phyloP scores from a whole-genome alignment of 2,797 vertebrate genomes.

The Novumbra hubbsi region DNA sequence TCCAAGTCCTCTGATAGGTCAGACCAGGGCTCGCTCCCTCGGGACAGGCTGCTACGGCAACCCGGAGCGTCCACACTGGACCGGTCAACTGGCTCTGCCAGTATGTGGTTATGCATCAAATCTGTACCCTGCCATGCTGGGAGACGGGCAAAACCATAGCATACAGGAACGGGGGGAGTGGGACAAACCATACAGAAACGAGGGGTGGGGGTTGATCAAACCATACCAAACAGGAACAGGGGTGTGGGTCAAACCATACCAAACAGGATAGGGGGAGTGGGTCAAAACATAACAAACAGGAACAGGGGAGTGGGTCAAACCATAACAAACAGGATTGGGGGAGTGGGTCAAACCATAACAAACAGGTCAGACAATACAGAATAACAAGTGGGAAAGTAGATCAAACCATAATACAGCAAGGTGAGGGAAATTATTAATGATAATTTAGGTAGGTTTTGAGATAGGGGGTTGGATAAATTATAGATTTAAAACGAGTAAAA shows the following conservation, averaged over 20 bases:
- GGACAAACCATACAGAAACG: constrained; percentile 35
- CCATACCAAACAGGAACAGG: constrained; percentile 17
- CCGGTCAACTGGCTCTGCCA: constrained; percentile 87
- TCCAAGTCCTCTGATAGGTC: constrained; percentile 97
- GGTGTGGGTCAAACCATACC: constrained; percentile 17
- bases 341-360: constrained; percentile 25
- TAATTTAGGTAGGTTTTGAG: neutral
- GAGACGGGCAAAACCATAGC: constrained; percentile 33
- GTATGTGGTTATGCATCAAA: constrained; percentile 99
- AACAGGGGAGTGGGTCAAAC: constrained; percentile 27
- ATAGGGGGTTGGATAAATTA: neutral
- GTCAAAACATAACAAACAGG: constrained; percentile 9
- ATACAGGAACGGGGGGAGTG: constrained; percentile 4
- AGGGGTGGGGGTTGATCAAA: constrained; percentile 19
- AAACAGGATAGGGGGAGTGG: neutral
- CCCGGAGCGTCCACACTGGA: constrained; percentile 86
- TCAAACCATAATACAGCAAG: constrained; percentile 6
- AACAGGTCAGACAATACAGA: no score
- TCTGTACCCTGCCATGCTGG: constrained; percentile 94
- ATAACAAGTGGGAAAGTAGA: constrained; percentile 2
- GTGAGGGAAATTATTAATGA: constrained; percentile 21
- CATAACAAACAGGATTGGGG: constrained; percentile 28
- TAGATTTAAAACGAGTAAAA: neutral
- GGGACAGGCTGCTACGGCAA: constrained; percentile 86
- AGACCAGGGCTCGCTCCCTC: constrained; percentile 74